Percentiles rank a stretch among this genome's conserved stretches.
These are phyloP conservation scores for Microcebus ravelobensis DNA, from an alignment of 2,113 vertebrate genomes.

Conservation along the genomic window DNA sequence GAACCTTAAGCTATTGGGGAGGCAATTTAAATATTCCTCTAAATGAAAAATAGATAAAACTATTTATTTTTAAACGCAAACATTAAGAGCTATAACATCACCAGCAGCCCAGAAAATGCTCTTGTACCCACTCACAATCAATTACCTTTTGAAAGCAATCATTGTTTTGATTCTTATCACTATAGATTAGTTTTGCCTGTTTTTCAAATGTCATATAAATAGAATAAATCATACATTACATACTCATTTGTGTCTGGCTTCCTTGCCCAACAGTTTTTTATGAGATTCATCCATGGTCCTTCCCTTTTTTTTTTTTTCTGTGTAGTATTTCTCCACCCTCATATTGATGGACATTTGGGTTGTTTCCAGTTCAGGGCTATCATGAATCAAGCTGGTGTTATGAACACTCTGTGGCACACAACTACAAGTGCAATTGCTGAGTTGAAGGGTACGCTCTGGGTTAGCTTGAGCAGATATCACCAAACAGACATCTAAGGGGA, in stretches of 20 bases:
- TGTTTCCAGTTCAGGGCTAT: not conserved
- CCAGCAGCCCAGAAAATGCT: not conserved
- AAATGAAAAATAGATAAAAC: slow-evolving; percentile 32
- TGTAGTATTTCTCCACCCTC: not conserved
- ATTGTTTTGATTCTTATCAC: slow-evolving; percentile 16
- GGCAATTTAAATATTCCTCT: slow-evolving; percentile 10
- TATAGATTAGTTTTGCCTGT: slow-evolving; percentile 1
- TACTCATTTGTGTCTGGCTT: not conserved
- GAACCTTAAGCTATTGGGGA: not conserved
- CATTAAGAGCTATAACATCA: not conserved
- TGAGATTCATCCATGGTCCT: not conserved
- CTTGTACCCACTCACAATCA: not conserved
- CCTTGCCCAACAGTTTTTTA: not conserved
- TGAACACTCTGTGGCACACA: not conserved
- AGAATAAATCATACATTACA: not conserved
- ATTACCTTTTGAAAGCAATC: not conserved
- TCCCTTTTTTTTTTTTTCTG: not conserved
- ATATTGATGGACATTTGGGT: not conserved
- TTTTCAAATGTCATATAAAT: not conserved
- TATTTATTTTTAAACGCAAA: not conserved
- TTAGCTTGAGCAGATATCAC: not conserved
- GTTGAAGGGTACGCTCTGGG: not conserved
- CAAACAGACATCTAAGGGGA: not conserved
- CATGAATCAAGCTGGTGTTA: not conserved
- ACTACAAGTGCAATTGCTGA: not conserved